These are phyloP conservation scores for Penaeus vannamei DNA, from an alignment of 1,140 invertebrate species.

Conservation along the genomic window DNA sequence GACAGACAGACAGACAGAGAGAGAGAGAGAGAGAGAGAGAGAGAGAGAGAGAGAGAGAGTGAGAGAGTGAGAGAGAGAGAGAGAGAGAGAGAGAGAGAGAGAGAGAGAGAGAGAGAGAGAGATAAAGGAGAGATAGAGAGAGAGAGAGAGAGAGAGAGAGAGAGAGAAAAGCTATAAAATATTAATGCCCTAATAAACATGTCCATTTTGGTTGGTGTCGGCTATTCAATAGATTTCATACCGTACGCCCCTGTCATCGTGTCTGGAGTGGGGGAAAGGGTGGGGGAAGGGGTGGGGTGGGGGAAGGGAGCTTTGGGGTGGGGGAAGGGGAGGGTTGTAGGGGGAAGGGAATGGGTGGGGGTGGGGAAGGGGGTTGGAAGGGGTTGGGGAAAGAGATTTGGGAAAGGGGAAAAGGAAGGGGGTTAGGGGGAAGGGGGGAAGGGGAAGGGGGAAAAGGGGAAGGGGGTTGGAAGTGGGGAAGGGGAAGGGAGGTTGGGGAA, in stretches of 20 bases:
- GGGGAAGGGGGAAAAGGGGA: too few relatives aligned
- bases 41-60: background rate
- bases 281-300: background rate
- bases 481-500: too few relatives aligned
- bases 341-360: background rate
- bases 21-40: background rate
- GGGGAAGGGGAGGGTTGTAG: background rate
- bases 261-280: background rate
- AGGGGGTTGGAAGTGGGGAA: too few relatives aligned
- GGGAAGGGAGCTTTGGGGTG: background rate
- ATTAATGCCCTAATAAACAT: constrained; percentile 51
- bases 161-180: constrained; percentile 31
- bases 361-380: too few relatives aligned
- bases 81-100: background rate
- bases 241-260: background rate
- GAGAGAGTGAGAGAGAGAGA: background rate
- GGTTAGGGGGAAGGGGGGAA: background rate
- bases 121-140: background rate
- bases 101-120: background rate
- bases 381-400: background rate
- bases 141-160: background rate
- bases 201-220: constrained; percentile 36
- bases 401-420: background rate
- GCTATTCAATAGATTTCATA: constrained; percentile 20
- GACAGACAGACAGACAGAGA: background rate